Evolutionary conservation across 2,797 vertebrate genomes (phyloP), one percentile per base, ranked within the genome.

Genomic region (Uromys caudimaculatus): DNA sequence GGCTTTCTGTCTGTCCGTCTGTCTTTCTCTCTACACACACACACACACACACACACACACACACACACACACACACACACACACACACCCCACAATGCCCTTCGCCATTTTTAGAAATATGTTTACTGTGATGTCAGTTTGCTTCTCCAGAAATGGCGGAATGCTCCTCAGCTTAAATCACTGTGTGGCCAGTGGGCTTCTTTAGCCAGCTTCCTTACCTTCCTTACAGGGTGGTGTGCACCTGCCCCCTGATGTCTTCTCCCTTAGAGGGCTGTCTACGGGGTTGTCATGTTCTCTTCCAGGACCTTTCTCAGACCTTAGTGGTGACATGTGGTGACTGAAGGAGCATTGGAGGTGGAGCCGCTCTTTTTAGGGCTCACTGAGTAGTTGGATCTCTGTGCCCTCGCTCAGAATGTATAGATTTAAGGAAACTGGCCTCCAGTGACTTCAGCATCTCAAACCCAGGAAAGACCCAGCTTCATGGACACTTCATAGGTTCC

Each of bases 401-500:
- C 5, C 38, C 54, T n/a, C 19, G 38, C 24, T 41, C 58, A 73
- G 10, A 86, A 62, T 32, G 62, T 50, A 35, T 4, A 84, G 81
- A 86, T 83, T 6, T 32, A 32, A 14, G 16, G 24, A 83, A 95
- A 89, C 27, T 13, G 0, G 50, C 27, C 79, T 50, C 47, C 29
- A 5, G 8, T 62, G 47, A 13, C 17, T 35, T 35, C 38, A 1
- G 54, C 44, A 19, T 64, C 27, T 73, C 27, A 16, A 44, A 10
- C 24, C 27, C 0, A 0, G 47, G 44, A 44, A 44, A 71, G 64
- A 32, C 21, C 58, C 11, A 14, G 38, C 19, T 71, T 76, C 44
- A 11, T 0, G 0, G 12, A 9, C 0, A 13, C n/a, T 21, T 14
- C 21, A 1, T 8, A 32, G 89, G 50, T n/a, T 27, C 54, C 78